A percentile compares a stretch with the other conserved stretches of the same genome.
Evolutionary conservation across 2,113 vertebrate genomes (phyloP).

Genomic region (Mesoclemmys tuberculata): DNA sequence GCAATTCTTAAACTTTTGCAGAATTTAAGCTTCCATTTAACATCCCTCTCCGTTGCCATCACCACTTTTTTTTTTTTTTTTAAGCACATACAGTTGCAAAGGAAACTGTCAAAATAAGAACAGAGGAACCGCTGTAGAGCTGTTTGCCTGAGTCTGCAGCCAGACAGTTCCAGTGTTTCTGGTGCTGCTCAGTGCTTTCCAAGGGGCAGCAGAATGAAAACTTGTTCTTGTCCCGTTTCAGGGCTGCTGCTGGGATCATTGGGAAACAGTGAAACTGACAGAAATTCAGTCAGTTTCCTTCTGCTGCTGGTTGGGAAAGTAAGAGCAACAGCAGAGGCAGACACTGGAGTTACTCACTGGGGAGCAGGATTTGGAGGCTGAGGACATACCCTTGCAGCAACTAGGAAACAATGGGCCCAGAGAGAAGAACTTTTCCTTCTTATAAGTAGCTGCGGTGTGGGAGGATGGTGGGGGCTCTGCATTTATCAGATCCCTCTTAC

Average conservation of each 20-base stretch:
- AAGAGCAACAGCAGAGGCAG: background rate
- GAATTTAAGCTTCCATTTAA: background rate
- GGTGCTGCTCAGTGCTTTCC: background rate
- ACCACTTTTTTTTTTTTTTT: background rate
- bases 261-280: background rate
- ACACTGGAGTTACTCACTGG: background rate
- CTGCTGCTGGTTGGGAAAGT: background rate
- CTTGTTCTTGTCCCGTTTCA: background rate
- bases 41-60: background rate
- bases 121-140: background rate
- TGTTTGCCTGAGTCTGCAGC: background rate
- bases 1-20: background rate
- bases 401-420: background rate
- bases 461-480: background rate
- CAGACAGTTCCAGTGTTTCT: background rate
- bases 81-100: background rate
- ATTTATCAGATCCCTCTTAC: background rate
- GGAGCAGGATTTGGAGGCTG: background rate
- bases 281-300: background rate
- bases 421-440: background rate
- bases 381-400: background rate
- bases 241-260: background rate
- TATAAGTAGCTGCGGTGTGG: too few relatives aligned
- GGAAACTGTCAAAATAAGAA: background rate
- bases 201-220: background rate